Evolutionary conservation across 2,113 vertebrate species (phyloP).

Genomic region (Oncorhynchus nerka): DNA sequence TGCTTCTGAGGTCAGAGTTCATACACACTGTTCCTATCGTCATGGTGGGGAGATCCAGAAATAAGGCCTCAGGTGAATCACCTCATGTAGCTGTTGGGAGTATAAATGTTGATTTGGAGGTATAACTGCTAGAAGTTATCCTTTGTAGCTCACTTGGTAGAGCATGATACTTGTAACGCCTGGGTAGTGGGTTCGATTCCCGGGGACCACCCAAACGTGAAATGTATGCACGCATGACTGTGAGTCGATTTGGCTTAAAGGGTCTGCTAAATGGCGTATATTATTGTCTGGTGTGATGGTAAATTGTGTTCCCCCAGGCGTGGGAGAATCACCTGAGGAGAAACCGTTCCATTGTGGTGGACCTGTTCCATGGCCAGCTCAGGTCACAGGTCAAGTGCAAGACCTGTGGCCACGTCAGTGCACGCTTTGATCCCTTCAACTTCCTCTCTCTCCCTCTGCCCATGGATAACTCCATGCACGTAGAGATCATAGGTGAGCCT

Average conservation of each 20-base stretch:
- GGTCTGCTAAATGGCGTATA: too few relatives aligned
- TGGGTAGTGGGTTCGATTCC: too few relatives aligned
- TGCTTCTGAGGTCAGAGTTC: constrained; percentile 80
- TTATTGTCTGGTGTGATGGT: background rate
- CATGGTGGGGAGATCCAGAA: background rate
- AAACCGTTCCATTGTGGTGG: constrained; percentile 88
- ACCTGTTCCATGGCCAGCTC: constrained; percentile 87
- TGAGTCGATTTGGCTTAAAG: too few relatives aligned
- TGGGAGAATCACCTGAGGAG: constrained; percentile 89
- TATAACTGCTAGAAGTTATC: background rate
- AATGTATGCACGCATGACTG: too few relatives aligned
- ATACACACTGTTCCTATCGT: background rate
- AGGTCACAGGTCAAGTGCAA: constrained; percentile 89
- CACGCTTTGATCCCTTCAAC: constrained; percentile 88
- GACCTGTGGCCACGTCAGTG: constrained; percentile 86
- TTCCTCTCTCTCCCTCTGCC: constrained; percentile 87
- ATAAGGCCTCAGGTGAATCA: background rate
- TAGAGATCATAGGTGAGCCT: constrained; percentile 84
- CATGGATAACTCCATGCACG: constrained; percentile 90
- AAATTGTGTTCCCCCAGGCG: constrained; percentile 65
- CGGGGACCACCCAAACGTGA: too few relatives aligned
- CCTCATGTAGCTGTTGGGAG: background rate
- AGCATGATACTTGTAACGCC: too few relatives aligned
- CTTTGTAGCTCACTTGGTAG: too few relatives aligned
- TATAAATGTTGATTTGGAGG: background rate